Evolutionary conservation across 1,140 invertebrate species (phyloP), one percentile per base, ranked within the genome.

Genomic region (Meteorus sp.): DNA sequence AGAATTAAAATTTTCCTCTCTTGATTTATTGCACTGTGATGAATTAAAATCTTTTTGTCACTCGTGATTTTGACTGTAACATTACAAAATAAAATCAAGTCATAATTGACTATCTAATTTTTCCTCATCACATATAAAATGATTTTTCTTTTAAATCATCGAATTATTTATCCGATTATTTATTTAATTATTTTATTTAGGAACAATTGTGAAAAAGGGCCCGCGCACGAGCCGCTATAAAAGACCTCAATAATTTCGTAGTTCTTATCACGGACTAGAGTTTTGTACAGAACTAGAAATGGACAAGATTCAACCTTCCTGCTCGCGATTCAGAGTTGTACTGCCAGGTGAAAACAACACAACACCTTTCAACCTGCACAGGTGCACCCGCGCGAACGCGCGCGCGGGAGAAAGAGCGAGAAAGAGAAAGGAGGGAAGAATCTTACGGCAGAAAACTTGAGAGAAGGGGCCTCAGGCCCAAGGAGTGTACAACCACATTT

Each of bases 281-380:
- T 56, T 45, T 22, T 19, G 1, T 9, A 11, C 5, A 56, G 33
- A 9, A 9, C 7, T 56, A 55, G 4, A 20, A 27, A 25, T n/a
- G 11, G 25, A 68, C 57, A 9, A 55, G 52, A 63, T 60, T 48
- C 66, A 65, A 70, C 72, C 68, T 71, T 66, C 69, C 61, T 64
- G 69, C 62, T 69, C 72, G 71, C 73, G 73, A 74, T 74, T 72
- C 68, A 59, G 64, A 69, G 61, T 66, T 66, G 61, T 71, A 77
- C 76, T 78, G 70, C 73, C 75, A 76, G 75, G 73, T 78, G 76
- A 76, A 79, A 77, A 78, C n/a, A n/a, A n/a, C 67, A 71, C 73
- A 72, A 76, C 75, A 76, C 70, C 67, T 74, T 66, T 65, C 64
- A 67, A 62, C 60, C 63, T 66, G 66, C 65, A 78, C 77, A 77